Evolutionary conservation across 1,140 invertebrate genomes (phyloP).

Genomic region (Lysiphlebus fabarum): DNA sequence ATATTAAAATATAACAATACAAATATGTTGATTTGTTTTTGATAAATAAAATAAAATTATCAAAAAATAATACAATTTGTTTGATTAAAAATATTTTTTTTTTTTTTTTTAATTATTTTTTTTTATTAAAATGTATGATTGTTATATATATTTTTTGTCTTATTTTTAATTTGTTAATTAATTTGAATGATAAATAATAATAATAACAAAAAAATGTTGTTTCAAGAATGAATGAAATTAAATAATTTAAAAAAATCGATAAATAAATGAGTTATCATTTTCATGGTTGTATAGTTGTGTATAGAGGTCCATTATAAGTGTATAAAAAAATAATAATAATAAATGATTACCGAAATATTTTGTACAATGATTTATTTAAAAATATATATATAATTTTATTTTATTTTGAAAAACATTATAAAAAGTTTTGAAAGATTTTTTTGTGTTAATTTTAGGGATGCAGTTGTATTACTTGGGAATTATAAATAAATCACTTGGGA

Average conservation of each 20-base stretch:
- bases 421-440: no score
- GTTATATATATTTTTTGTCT: conserved; percentile 5
- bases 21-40: background rate
- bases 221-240: conserved; percentile 11
- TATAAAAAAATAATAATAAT: conserved; percentile 39
- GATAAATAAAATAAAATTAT: background rate
- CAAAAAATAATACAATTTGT: background rate
- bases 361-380: background rate
- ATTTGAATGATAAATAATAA: background rate
- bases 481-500: no score
- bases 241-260: conserved; percentile 20
- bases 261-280: conserved; percentile 47
- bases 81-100: background rate
- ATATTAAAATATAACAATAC: no score
- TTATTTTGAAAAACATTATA: no score
- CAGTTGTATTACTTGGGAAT: background rate
- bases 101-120: conserved; percentile 2
- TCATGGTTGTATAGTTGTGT: conserved; percentile 54
- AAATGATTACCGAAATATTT: conserved; percentile 48
- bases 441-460: background rate
- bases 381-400: no score
- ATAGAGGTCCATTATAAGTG: conserved; percentile 49
- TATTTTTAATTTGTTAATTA: conserved; percentile 5
- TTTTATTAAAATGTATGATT: conserved; percentile 19
- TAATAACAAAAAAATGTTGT: conserved; percentile 1